Conservation (phyloP, 2,888 invertebrate species). For the Thelaira solivaga region DNA sequence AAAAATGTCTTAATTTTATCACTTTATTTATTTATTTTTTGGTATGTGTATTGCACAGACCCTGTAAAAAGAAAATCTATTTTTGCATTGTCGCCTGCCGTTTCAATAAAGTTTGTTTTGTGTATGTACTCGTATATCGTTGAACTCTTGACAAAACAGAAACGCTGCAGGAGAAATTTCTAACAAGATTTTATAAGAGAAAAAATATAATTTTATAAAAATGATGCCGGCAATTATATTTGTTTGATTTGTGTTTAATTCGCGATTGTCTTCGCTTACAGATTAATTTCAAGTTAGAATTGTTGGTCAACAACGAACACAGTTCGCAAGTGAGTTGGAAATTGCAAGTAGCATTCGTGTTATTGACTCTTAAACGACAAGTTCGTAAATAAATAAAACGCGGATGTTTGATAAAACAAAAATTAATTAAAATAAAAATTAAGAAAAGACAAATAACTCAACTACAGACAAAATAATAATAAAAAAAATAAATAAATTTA, state of each 20-base stretch:
- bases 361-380: slow-evolving; percentile 61
- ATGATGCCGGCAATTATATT: slow-evolving; percentile 53
- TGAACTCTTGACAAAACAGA: slow-evolving; percentile 37
- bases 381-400: slow-evolving; percentile 55
- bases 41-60: no score
- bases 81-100: no score
- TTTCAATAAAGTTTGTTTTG: not conserved
- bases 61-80: no score
- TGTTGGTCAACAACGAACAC: slow-evolving; percentile 38
- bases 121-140: no score
- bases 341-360: slow-evolving; percentile 58
- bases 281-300: slow-evolving; percentile 40
- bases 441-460: slow-evolving; percentile 1
- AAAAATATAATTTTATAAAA: slow-evolving; percentile 31
- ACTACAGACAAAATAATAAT: not conserved
- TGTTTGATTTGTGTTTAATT: slow-evolving; percentile 34
- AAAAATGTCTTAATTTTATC: no score
- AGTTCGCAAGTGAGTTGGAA: slow-evolving; percentile 51
- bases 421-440: slow-evolving; percentile 1
- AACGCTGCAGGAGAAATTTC: slow-evolving; percentile 8
- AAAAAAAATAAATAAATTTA: not conserved
- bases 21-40: no score
- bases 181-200: slow-evolving; percentile 45
- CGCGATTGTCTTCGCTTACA: slow-evolving; percentile 36
- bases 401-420: slow-evolving; percentile 41